Evolutionary conservation across 2,888 invertebrate genomes (phyloP).

Genomic region (Anarsia innoxiella): DNA sequence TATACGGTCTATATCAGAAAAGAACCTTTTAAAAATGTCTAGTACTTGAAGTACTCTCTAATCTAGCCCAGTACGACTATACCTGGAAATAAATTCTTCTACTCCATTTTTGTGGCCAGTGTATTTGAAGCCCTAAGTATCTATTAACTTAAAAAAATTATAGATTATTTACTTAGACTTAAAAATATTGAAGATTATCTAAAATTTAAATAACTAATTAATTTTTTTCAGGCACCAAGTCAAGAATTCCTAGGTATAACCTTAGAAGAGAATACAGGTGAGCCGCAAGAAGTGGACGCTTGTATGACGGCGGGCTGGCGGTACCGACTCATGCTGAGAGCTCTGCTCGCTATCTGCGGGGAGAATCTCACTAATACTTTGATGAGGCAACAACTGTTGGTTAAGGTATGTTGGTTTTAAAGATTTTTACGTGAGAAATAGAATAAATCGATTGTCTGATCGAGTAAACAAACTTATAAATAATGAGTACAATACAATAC

Average conservation of each 20-base stretch:
- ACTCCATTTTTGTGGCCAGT: too few species aligned
- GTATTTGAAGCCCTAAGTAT: too few species aligned
- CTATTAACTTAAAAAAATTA: too few species aligned
- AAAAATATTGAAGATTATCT: not conserved
- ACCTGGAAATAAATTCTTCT: too few species aligned
- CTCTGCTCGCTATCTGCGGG: conserved; percentile 89
- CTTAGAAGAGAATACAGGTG: conserved; percentile 49
- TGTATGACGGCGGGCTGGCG: conserved; percentile 80
- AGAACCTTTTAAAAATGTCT: too few species aligned
- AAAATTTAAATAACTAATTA: not conserved
- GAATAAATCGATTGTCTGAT: too few species aligned
- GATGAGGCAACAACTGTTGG: conserved; percentile 88
- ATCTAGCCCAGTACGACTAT: too few species aligned
- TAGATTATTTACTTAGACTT: not conserved
- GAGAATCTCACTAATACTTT: conserved; percentile 87
- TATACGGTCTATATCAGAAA: not conserved
- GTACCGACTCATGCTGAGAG: conserved; percentile 89
- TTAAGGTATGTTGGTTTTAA: conserved; percentile 86
- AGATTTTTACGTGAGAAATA: too few species aligned
- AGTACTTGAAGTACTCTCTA: too few species aligned
- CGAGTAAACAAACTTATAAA: too few species aligned
- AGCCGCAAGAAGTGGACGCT: conserved; percentile 64
- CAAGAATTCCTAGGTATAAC: conserved; percentile 66
- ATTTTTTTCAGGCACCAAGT: conserved; percentile 38
- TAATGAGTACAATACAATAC: too few species aligned